These are phyloP conservation scores for Drosophila phalerata DNA, from an alignment of 2,888 invertebrate genomes.

Conservation along the genomic window DNA sequence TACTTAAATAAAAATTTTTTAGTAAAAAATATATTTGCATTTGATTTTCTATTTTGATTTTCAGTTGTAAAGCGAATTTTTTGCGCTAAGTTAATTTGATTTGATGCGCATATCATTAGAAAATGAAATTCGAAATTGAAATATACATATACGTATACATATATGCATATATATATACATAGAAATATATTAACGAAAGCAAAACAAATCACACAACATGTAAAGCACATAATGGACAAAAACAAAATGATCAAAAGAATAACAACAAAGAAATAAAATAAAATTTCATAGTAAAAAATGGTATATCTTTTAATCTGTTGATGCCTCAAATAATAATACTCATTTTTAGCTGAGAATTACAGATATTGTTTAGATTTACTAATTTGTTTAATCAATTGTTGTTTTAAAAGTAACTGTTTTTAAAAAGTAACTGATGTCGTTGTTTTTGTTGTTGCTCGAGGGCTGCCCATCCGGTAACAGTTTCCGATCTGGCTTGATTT, in stretches of 20 bases:
- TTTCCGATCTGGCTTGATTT: too few species aligned
- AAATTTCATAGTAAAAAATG: constrained; percentile 65
- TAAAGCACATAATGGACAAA: constrained; percentile 78
- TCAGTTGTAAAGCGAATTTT: constrained; percentile 34
- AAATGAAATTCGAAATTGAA: constrained; percentile 68
- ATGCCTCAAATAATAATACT: too few species aligned
- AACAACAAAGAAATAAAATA: constrained; percentile 63
- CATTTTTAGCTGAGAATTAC: too few species aligned
- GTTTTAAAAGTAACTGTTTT: too few species aligned
- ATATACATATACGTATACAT: constrained; percentile 60
- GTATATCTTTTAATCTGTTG: too few species aligned
- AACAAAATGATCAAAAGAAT: constrained; percentile 49
- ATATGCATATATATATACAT: constrained; percentile 60
- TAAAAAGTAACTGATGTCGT: too few species aligned
- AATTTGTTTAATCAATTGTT: too few species aligned
- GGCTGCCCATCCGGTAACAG: too few species aligned
- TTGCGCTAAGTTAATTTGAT: constrained; percentile 68
- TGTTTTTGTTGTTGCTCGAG: too few species aligned
- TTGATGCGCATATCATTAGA: constrained; percentile 76
- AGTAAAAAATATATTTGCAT: constrained; percentile 43
- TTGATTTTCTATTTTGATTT: constrained; percentile 34
- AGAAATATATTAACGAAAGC: constrained; percentile 51
- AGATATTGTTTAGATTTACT: too few species aligned
- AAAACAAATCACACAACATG: constrained; percentile 68
- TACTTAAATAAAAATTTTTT: constrained; percentile 73